A percentile compares a stretch with the other conserved stretches of the same genome.
Conservation (phyloP, 35 echinoderm and acorn worm genomes). For the Eucidaris tribuloides region DNA sequence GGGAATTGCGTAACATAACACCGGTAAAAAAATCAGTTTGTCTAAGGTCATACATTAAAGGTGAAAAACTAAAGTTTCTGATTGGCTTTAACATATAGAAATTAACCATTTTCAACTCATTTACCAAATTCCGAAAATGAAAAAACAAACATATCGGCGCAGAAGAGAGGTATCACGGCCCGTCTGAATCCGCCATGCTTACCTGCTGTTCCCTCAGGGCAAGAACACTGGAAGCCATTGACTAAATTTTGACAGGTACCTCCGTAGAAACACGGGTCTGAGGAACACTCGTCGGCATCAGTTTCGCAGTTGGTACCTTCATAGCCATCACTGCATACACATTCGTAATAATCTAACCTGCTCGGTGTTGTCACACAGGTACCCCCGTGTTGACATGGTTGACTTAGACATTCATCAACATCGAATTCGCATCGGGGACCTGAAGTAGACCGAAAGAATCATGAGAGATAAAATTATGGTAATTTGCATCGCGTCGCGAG, state of each 20-base stretch:
- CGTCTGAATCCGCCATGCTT: too few relatives aligned
- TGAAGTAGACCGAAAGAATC: too few relatives aligned
- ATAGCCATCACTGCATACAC: not conserved
- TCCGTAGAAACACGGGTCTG: conserved; percentile 37
- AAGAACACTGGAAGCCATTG: conserved; percentile 7
- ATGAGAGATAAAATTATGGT: not conserved
- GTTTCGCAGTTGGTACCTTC: conserved; percentile 21
- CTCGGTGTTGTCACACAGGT: not conserved
- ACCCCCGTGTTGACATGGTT: conserved; percentile 24
- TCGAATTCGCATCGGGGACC: conserved; percentile 41
- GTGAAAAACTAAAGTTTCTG: too few relatives aligned
- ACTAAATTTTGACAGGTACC: conserved; percentile 44
- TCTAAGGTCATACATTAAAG: too few relatives aligned
- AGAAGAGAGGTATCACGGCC: too few relatives aligned
- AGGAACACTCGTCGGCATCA: conserved; percentile 37
- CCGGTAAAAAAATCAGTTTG: too few relatives aligned
- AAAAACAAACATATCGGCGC: too few relatives aligned
- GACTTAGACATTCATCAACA: conserved; percentile 46
- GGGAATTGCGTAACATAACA: too few relatives aligned
- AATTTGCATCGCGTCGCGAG: too few relatives aligned
- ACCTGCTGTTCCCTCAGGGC: not conserved
- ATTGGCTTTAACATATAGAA: too few relatives aligned
- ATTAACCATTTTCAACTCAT: too few relatives aligned
- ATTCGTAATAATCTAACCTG: not conserved
- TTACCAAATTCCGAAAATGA: too few relatives aligned